phyloP scores from a whole-genome alignment of 2,888 invertebrate genomes.

The Timandra comae region DNA sequence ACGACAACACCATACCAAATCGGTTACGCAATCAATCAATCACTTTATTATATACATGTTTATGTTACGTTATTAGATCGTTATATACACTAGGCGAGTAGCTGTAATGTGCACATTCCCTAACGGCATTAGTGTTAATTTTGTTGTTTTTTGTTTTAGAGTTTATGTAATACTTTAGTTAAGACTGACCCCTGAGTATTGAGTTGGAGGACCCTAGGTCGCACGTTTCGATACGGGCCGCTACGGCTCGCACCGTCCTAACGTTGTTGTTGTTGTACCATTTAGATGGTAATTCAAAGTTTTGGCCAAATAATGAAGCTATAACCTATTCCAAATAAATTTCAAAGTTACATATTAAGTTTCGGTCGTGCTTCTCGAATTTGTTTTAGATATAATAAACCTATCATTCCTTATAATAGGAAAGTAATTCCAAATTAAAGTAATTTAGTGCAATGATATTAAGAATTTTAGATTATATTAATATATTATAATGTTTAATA shows the following conservation, averaged over 20 bases:
- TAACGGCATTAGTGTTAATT: constrained; percentile 62
- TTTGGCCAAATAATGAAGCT: constrained; percentile 23
- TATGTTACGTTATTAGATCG: constrained; percentile 37
- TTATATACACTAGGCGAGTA: constrained; percentile 64
- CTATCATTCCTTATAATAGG: constrained; percentile 67
- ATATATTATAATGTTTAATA: constrained; percentile 33
- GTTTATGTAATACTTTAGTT: constrained; percentile 63
- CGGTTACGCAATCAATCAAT: constrained; percentile 71
- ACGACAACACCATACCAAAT: constrained; percentile 74
- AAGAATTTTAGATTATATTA: constrained; percentile 47
- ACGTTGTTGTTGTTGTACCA: constrained; percentile 13
- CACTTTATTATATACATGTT: constrained; percentile 53
- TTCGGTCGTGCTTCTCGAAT: constrained; percentile 51
- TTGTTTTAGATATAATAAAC: constrained; percentile 54
- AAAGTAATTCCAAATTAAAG: constrained; percentile 63
- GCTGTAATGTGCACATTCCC: constrained; percentile 72
- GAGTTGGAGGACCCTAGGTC: constrained; percentile 49
- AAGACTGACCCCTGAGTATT: constrained; percentile 72
- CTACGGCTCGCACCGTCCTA: constrained; percentile 7
- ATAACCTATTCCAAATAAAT: constrained; percentile 17
- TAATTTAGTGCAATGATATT: constrained; percentile 73
- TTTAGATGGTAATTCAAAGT: constrained; percentile 13
- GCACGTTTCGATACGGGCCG: constrained; percentile 2
- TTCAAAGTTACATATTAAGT: constrained; percentile 17
- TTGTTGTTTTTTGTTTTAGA: constrained; percentile 72